Percentiles rank a stretch among this genome's conserved stretches.
phyloP scores from a whole-genome alignment of 2,113 vertebrate genomes.

The Potamarius usumacintae region DNA sequence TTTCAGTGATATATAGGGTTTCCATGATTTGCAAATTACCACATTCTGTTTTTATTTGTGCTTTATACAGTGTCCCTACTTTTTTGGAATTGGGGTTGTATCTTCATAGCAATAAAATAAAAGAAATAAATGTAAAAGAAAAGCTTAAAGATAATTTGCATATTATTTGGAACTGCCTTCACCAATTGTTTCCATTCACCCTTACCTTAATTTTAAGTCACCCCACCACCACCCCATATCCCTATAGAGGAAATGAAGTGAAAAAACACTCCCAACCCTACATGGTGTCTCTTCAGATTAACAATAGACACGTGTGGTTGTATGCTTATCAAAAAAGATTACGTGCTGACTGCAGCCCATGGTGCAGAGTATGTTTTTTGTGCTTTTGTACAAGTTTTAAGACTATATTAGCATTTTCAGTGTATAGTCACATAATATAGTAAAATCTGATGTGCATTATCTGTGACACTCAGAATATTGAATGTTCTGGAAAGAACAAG shows the following conservation, averaged over 20 bases:
- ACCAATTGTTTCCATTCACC: neutral
- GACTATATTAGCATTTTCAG: neutral
- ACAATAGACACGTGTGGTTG: slow-evolving; percentile 46
- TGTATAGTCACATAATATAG: neutral
- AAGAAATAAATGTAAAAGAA: neutral
- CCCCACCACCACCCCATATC: too few species aligned
- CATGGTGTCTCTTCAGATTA: slow-evolving; percentile 48
- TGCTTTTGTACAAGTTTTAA: neutral
- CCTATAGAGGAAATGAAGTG: slow-evolving; percentile 18
- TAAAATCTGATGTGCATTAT: too few species aligned
- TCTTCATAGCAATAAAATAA: neutral
- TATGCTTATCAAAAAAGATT: slow-evolving; percentile 40
- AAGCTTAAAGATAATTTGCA: neutral
- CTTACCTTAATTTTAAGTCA: neutral
- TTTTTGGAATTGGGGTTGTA: too few species aligned
- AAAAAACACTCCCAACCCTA: slow-evolving; percentile 46
- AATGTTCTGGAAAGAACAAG: neutral
- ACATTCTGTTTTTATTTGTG: too few species aligned
- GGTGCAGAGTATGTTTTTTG: slow-evolving; percentile 42
- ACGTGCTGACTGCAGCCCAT: slow-evolving; percentile 52
- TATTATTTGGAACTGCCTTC: neutral
- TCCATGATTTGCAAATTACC: too few species aligned
- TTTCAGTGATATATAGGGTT: too few species aligned
- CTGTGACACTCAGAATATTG: neutral
- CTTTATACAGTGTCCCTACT: too few species aligned